These are phyloP conservation scores for Malurus cyaneus DNA, from an alignment of 2,113 vertebrate species.

Conservation along the genomic window DNA sequence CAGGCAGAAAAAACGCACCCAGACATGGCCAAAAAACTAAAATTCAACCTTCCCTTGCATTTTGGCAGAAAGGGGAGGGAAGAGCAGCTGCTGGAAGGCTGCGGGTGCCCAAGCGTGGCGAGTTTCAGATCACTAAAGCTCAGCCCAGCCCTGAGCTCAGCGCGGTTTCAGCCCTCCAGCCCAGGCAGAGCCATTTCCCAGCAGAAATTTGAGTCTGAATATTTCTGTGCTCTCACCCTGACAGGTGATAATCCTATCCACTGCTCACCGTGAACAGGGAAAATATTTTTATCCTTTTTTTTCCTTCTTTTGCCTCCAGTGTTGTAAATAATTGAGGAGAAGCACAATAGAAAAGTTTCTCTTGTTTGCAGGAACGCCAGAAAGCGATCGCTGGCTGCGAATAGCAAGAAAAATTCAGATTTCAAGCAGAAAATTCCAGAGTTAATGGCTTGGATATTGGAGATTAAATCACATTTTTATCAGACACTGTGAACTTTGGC, in stretches of 20 bases:
- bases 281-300: background rate
- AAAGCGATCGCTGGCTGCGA: background rate
- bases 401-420: background rate
- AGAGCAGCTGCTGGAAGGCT: constrained; percentile 22
- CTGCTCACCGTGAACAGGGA: background rate
- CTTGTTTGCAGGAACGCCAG: constrained; percentile 1
- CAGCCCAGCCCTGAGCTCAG: background rate
- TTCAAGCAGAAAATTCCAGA: background rate
- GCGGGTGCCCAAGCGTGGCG: background rate
- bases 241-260: constrained; percentile 26
- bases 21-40: background rate
- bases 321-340: background rate
- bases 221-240: background rate
- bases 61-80: background rate
- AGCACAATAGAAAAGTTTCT: background rate
- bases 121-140: constrained; percentile 40
- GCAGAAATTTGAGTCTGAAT: background rate
- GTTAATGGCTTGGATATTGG: background rate
- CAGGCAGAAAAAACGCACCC: background rate
- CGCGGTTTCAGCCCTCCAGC: background rate
- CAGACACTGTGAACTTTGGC: background rate
- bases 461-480: background rate
- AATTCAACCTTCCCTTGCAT: background rate
- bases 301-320: background rate
- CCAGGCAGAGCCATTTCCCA: background rate